Evolutionary conservation across 2,797 vertebrate species (phyloP), one percentile per base, ranked within the genome.

Genomic region (Takifugu rubripes): DNA sequence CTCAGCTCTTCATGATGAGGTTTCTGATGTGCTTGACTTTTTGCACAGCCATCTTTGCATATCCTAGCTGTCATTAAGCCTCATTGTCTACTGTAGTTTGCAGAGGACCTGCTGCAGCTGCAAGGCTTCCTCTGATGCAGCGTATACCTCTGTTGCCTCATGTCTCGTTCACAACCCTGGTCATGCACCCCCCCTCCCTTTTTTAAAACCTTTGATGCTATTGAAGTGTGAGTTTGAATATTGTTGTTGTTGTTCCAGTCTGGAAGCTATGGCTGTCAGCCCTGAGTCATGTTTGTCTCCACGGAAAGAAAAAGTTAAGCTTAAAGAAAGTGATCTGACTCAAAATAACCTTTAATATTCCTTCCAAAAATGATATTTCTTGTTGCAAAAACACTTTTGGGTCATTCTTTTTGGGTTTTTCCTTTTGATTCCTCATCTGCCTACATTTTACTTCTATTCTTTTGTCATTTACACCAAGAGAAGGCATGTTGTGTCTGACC

Each of bases 211-310:
- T 44, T 87, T 60, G 69, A 72, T 82, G 79, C 77, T 16, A 61
- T 79, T 75, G 61, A 70, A 58, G 66, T 43, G 46, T 70, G 77
- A 80, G 79, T 81, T 74, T 84, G 75, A 72, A 77, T 82, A 68
- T 78, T 78, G 64, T 75, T 80, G 67, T 68, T 56, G 59, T 64
- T 55, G 74, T 65, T 56, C 58, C 80, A 64, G 66, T 81, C 62
- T 79, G 68, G 70, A 70, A 76, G 69, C 76, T 66, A 64, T 67
- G 65, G 70, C 69, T 75, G 82, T 72, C 82, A 78, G 70, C 82
- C 77, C 84, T 81, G 79, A 83, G 76, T 82, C 76, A 73, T 86
- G 78, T 83, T 84, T 87, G 81, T 81, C 78, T 74, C 70, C 74
- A 70, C 69, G 74, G 73, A 62, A 76, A 60, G 61, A 69, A 68